These are phyloP conservation scores for Erpetoichthys calabaricus DNA, from an alignment of 2,797 vertebrate species.

Conservation along the genomic window DNA sequence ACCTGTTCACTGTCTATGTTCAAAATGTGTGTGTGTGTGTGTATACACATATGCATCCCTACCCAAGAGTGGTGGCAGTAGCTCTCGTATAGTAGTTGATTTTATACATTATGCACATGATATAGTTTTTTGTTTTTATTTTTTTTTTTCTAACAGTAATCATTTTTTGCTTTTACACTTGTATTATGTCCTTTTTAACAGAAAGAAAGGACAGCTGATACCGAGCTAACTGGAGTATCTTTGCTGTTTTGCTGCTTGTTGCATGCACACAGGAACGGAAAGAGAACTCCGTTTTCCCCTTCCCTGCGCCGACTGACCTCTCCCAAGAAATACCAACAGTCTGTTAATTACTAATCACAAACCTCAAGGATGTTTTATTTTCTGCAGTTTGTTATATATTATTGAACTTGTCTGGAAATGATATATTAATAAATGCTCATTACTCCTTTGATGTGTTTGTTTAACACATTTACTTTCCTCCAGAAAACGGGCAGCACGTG, in stretches of 20 bases:
- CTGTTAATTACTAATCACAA: constrained; percentile 66
- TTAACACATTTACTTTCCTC: no score
- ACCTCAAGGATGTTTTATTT: constrained; percentile 30
- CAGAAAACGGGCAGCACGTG: no score
- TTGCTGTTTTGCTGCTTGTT: constrained; percentile 82
- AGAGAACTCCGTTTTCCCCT: constrained; percentile 64
- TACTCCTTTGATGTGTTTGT: no score
- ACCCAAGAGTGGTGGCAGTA: no score
- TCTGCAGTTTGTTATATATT: constrained; percentile 20
- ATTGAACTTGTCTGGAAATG: no score
- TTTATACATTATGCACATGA: no score
- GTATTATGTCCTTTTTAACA: constrained; percentile 61
- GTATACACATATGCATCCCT: no score
- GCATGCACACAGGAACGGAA: constrained; percentile 87
- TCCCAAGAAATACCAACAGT: constrained; percentile 68
- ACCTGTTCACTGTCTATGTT: no score
- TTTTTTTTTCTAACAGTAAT: constrained; percentile 37
- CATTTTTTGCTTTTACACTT: constrained; percentile 49
- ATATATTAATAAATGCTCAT: no score
- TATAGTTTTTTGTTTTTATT: not conserved
- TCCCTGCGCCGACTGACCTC: constrained; percentile 67
- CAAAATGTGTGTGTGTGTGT: no score
- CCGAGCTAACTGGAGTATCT: constrained; percentile 70
- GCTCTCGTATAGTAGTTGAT: no score
- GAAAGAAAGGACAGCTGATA: constrained; percentile 62